Percentiles rank a stretch among this genome's conserved stretches.
phyloP scores from a whole-genome alignment of 2,797 vertebrate genomes.

The Scolopax bukidnonensis region DNA sequence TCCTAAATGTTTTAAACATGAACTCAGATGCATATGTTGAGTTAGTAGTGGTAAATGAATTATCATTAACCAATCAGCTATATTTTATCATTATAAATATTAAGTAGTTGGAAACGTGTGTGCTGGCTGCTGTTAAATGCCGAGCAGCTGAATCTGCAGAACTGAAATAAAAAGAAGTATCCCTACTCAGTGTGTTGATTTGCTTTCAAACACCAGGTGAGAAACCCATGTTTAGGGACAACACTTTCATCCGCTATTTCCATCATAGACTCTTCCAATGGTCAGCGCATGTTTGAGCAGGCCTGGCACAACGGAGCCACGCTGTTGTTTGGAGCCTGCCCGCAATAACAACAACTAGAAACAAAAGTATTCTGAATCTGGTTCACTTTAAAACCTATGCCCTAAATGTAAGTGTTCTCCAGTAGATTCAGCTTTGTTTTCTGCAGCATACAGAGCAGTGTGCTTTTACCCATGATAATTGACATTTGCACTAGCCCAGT shows the following conservation, averaged over 20 bases:
- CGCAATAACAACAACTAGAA: neutral
- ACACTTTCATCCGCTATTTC: neutral
- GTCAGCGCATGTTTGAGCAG: rapidly evolving
- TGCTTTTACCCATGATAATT: rapidly evolving
- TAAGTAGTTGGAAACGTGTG: neutral
- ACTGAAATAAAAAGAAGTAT: neutral
- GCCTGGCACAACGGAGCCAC: neutral
- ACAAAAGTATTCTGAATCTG: neutral
- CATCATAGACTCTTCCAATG: neutral
- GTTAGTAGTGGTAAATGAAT: neutral
- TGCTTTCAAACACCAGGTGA: neutral
- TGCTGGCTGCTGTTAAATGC: neutral
- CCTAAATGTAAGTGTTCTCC: neutral
- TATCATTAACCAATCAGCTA: neutral
- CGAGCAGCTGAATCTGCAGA: neutral
- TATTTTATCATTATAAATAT: neutral
- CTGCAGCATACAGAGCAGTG: neutral
- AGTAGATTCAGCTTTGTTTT: neutral
- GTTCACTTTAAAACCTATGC: neutral
- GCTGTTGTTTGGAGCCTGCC: neutral
- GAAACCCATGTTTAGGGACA: neutral
- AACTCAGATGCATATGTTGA: neutral
- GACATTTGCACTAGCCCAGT: neutral
- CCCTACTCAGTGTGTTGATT: neutral
- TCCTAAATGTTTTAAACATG: neutral